Evolutionary conservation across 2,113 vertebrate species (phyloP), one percentile per base, ranked within the genome.

Genomic region (Chunga burmeisteri): DNA sequence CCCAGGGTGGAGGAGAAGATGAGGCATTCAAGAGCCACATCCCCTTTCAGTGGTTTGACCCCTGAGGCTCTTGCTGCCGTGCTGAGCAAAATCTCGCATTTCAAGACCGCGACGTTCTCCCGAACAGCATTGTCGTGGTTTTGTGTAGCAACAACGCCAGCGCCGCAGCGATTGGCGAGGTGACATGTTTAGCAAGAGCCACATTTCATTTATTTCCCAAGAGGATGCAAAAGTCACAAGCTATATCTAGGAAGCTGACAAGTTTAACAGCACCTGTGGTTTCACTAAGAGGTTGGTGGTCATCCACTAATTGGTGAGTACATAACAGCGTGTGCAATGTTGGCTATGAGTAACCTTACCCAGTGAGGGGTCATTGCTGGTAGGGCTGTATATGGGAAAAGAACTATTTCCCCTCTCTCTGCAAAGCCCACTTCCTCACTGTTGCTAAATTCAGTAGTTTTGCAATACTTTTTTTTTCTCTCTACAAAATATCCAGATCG

Each of bases 81-180:
- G 0, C 18, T 19, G 27, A 87, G 29, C 17, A 25, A 46, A 11
- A 14, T 46, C 16, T 1, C 6, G 1, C 8, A 5, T 21, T 40
- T 62, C 25, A 40, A 36, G 50, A 32, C 36, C 1, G 4, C 3
- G 3, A 19, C 5, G 2, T 68, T 44, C 50, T 42, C 71, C 46
- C 40, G 25, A 63, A 11, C 1, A 0, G 7, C 21, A 10, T 27
- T 3, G 6, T 9, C 1, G 0, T 25, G 30, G 9, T 55, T 59
- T 36, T 32, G 34, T 2, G 3, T 47, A 59, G 68, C 38, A 42
- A 2, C 61, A 14, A 10, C 3, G 2, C 27, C 81, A 63, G 38
- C 7, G 0, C 50, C 1, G 2, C 55, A 11, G 40, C 0, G 10
- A 15, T 3, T 26, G 61, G n/a, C 6, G 7, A 46, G 12, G 40